Conservation (phyloP, 23 tunicate genomes). For the Oikopleura dioica region DNA sequence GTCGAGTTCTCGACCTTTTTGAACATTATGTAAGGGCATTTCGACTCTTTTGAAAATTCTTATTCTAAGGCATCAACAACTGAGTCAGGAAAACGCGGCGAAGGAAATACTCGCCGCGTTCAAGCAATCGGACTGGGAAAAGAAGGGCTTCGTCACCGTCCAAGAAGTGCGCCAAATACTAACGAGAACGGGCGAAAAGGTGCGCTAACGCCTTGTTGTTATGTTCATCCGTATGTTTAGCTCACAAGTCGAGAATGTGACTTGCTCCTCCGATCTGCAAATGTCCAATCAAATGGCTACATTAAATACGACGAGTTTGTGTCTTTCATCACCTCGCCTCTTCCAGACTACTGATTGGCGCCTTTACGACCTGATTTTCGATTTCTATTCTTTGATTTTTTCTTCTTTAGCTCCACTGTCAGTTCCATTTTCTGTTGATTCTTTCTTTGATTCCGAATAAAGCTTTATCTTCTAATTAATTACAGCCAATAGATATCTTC, state of each 20-base stretch:
- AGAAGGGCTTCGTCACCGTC: slow-evolving; percentile 26
- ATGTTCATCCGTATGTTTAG: not conserved
- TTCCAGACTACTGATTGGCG: slow-evolving; percentile 30
- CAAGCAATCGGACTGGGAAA: slow-evolving; percentile 20
- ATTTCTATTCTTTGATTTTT: too few relatives aligned
- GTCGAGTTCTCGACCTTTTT: slow-evolving; percentile 3
- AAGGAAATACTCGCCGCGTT: slow-evolving; percentile 36
- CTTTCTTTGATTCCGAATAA: too few relatives aligned
- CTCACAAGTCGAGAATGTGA: slow-evolving; percentile 24
- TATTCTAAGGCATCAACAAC: slow-evolving; percentile 38
- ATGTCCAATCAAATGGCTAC: slow-evolving; percentile 18
- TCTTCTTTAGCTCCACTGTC: too few relatives aligned
- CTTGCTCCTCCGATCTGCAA: slow-evolving; percentile 54
- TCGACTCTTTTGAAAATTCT: not conserved
- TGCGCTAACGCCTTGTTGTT: too few relatives aligned
- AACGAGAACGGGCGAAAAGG: slow-evolving; percentile 60
- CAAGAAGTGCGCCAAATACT: slow-evolving; percentile 25
- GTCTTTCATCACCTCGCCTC: slow-evolving; percentile 29
- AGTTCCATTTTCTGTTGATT: too few relatives aligned
- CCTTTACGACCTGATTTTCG: too few relatives aligned
- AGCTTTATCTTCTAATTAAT: too few relatives aligned
- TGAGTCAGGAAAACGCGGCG: slow-evolving; percentile 22
- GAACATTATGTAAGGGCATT: not conserved
- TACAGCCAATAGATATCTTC: too few relatives aligned
- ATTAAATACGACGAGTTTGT: slow-evolving; percentile 43